Evolutionary conservation across 2,797 vertebrate species (phyloP), one percentile per base, ranked within the genome.

Genomic region (Enteromius mattozi): DNA sequence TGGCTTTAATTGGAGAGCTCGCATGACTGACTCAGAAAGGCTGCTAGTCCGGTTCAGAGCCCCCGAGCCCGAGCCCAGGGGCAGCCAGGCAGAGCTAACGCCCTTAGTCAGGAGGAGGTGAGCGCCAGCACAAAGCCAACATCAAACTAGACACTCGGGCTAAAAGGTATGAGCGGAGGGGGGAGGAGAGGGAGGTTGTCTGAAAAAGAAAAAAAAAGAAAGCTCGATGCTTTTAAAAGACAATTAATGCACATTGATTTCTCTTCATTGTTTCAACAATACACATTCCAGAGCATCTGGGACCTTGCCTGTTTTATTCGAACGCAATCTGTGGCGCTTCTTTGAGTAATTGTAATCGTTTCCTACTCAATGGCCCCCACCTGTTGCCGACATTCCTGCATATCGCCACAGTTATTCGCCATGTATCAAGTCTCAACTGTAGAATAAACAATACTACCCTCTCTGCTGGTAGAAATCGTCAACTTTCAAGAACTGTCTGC

Each of bases 11-110:
- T 87, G 86, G 85, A 80, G 84, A 82, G 66, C 78, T 86, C 79
- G 84, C 83, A 83, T 84, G 80, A 87, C 78, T 83, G 84, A 90
- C 78, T 88, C 71, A 49, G 81, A 87, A 80, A 88, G 80, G 49
- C 89, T 81, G 81, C 88, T 90, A 92, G 92, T 91, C 89, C 88
- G 27, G 72, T 84, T 84, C 75, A 91, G 87, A 92, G 86, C 89
- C 89, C 89, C 92, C 88, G 85, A 88, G 93, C 90, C 92, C 7
- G 14, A 93, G 92, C 91, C 90, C 84, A 66, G 80, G 75, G 84
- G 63, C 87, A 77, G 83, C 77, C 78, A 84, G 81, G 87, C 85
- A 85, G 42, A 80, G 71, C 65, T 88, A 89, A 86, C 85, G 77
- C 82, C 85, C 85, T 76, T 61, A 83, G 83, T 86, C 88, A 89